Evolutionary conservation across 2,888 invertebrate genomes (phyloP).

Genomic region (Rhorus exstirpatorius): DNA sequence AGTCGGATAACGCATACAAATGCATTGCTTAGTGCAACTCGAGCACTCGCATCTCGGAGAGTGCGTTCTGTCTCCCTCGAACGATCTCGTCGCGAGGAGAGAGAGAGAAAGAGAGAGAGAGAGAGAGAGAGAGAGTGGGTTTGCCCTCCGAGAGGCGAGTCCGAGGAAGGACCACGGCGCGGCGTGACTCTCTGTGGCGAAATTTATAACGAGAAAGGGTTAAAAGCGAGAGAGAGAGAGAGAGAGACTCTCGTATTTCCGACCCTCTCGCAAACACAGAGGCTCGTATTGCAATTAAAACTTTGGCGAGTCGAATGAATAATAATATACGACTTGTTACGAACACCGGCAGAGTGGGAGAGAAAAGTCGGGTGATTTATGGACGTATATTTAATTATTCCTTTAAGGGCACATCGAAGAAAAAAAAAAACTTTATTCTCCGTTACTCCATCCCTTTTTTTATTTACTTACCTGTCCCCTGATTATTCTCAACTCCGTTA

Average conservation of each 20-base stretch:
- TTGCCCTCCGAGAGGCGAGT: conserved; percentile 21
- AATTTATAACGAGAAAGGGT: conserved; percentile 58
- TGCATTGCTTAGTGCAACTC: conserved; percentile 72
- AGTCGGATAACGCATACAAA: conserved; percentile 75
- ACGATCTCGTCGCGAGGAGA: not conserved
- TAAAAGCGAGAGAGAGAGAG: conserved; percentile 37
- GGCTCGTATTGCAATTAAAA: conserved; percentile 58
- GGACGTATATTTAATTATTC: conserved; percentile 40
- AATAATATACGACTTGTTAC: conserved; percentile 30
- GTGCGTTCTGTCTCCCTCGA: conserved; percentile 3
- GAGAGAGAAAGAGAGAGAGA: not conserved
- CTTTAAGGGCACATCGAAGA: conserved; percentile 7
- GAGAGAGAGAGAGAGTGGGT: not conserved
- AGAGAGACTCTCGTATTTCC: conserved; percentile 50
- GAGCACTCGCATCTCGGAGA: conserved; percentile 53
- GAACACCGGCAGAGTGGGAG: conserved; percentile 12
- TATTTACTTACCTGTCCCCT: not conserved
- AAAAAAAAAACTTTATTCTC: not conserved
- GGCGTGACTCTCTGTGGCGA: conserved; percentile 52
- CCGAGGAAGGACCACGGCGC: conserved; percentile 44
- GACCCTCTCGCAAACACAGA: conserved; percentile 4
- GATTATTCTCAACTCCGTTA: not conserved
- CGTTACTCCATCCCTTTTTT: not conserved
- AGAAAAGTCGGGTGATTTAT: conserved; percentile 39
- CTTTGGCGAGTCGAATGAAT: conserved; percentile 55